Percentiles rank a stretch among this genome's conserved stretches.
phyloP scores from a whole-genome alignment of 2,113 vertebrate genomes.

The Callithrix jacchus region DNA sequence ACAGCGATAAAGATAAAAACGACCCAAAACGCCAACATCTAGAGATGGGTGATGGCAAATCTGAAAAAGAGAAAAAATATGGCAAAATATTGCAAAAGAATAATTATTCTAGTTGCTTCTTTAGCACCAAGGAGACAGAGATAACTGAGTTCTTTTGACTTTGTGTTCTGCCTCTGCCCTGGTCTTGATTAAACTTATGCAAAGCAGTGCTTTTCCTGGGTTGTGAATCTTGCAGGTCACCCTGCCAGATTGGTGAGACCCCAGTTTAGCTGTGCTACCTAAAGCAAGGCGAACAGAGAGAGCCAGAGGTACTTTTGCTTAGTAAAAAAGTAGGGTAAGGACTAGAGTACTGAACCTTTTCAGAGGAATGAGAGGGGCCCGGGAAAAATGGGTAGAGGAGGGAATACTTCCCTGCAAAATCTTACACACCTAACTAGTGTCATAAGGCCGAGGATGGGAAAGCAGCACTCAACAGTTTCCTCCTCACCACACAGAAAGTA shows the following conservation, averaged over 20 bases:
- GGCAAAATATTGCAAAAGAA: background rate
- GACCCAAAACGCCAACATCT: background rate
- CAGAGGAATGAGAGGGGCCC: background rate
- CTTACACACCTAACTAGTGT: too few relatives aligned
- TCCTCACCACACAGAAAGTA: fast-evolving
- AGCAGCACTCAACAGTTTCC: too few relatives aligned
- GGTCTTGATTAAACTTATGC: background rate
- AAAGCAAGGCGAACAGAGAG: background rate
- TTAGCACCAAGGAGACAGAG: background rate
- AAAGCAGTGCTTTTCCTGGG: background rate
- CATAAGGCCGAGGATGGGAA: background rate
- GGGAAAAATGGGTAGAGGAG: fast-evolving
- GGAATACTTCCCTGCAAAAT: background rate
- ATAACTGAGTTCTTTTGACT: fast-evolving
- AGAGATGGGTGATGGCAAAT: background rate
- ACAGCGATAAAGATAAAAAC: background rate
- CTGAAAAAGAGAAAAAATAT: background rate
- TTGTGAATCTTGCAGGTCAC: background rate
- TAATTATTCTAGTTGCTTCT: background rate
- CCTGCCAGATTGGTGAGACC: background rate
- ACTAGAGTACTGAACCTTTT: background rate
- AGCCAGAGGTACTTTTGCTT: background rate
- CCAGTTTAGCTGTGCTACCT: fast-evolving
- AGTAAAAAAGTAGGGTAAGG: background rate
- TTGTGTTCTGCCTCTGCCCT: background rate